Evolutionary conservation across 1,140 invertebrate genomes (phyloP).

Genomic region (Aphelinus atriplicis): DNA sequence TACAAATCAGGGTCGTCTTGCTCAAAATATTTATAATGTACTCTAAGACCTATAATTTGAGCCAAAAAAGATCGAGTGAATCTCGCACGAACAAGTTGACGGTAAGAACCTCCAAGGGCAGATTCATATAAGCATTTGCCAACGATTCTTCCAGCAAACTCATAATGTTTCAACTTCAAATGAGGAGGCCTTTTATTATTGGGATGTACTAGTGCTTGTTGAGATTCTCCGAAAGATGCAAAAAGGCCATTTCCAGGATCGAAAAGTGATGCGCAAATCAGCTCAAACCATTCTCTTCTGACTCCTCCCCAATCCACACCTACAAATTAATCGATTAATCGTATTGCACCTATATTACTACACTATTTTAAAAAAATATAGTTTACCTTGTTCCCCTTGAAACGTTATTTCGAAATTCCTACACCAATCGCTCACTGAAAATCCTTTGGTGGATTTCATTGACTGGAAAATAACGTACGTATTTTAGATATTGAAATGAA

Average conservation of each 20-base stretch:
- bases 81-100: slow-evolving; percentile 88
- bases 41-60: slow-evolving; percentile 90
- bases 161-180: slow-evolving; percentile 88
- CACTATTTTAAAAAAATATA: slow-evolving; percentile 7
- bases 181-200: slow-evolving; percentile 79
- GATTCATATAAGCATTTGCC: slow-evolving; percentile 94
- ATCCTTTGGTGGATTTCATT: slow-evolving; percentile 85
- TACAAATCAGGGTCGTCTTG: slow-evolving; percentile 95
- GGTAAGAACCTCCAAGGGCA: slow-evolving; percentile 85
- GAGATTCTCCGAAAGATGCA: slow-evolving; percentile 84
- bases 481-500: not conserved
- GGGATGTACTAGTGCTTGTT: slow-evolving; percentile 88
- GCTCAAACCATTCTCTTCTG: slow-evolving; percentile 92
- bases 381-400: slow-evolving; percentile 87
- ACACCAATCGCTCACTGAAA: slow-evolving; percentile 88
- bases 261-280: slow-evolving; percentile 87
- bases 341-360: not conserved
- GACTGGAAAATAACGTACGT: slow-evolving; percentile 64
- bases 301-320: slow-evolving; percentile 94
- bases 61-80: slow-evolving; percentile 94
- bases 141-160: slow-evolving; percentile 94
- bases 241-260: slow-evolving; percentile 86
- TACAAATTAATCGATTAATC: slow-evolving; percentile 49
- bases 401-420: slow-evolving; percentile 93
- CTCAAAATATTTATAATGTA: slow-evolving; percentile 96